Evolutionary conservation across 2,797 vertebrate genomes (phyloP).

Genomic region (Varecia variegata): DNA sequence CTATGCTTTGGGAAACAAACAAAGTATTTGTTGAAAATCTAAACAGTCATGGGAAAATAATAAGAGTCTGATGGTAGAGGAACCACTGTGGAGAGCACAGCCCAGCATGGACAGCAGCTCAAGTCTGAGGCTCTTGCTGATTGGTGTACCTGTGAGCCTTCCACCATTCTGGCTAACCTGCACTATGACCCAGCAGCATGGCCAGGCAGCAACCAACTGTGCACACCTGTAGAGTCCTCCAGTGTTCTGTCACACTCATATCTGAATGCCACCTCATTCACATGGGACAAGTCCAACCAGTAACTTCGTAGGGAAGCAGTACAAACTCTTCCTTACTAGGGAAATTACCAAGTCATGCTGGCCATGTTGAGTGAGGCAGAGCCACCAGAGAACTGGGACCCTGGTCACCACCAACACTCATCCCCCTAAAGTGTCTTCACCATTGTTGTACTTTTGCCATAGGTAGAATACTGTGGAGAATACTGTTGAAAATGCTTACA

Average conservation of each 20-base stretch:
- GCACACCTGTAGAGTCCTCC: neutral
- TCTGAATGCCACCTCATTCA: neutral
- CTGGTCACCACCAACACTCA: neutral
- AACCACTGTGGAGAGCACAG: neutral
- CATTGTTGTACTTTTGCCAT: neutral
- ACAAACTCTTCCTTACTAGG: neutral
- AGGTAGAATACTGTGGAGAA: neutral
- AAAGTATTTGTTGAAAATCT: neutral
- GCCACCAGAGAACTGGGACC: neutral
- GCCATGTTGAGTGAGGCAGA: neutral
- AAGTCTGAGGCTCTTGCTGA: neutral
- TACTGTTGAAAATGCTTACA: neutral
- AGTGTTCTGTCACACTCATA: neutral
- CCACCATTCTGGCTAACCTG: neutral
- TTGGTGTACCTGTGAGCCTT: accelerated
- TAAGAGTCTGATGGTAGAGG: neutral
- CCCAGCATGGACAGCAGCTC: neutral
- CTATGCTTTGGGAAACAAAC: neutral
- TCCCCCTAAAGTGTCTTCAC: neutral
- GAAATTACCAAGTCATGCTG: neutral
- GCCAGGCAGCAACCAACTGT: neutral
- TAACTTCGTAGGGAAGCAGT: neutral
- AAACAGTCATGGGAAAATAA: neutral
- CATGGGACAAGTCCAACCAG: too few relatives aligned
- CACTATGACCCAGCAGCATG: neutral